phyloP scores from a whole-genome alignment of 2,888 invertebrate genomes.

The Rhopalosiphum nymphaeae region DNA sequence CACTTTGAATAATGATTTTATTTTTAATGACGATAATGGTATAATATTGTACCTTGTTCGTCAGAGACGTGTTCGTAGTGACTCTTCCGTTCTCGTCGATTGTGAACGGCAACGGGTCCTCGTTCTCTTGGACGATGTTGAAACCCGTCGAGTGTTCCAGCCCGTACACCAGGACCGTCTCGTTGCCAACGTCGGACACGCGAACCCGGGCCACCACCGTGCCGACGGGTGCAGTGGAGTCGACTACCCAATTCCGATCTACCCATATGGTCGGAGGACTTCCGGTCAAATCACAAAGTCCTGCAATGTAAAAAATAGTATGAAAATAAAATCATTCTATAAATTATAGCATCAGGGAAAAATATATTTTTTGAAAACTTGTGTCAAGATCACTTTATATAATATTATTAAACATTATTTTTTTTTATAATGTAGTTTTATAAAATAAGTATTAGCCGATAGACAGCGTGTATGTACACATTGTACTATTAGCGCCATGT shows the following conservation, averaged over 20 bases:
- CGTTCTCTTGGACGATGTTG: constrained; percentile 69
- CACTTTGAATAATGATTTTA: neutral
- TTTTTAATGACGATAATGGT: neutral
- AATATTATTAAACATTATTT: neutral
- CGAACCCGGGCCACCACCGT: constrained; percentile 79
- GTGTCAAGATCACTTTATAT: neutral
- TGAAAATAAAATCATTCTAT: neutral
- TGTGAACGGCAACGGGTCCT: constrained; percentile 78
- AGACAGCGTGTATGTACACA: neutral
- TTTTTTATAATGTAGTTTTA: neutral
- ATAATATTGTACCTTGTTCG: constrained; percentile 78
- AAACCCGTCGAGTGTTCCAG: constrained; percentile 74
- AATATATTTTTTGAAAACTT: neutral
- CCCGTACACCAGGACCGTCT: constrained; percentile 78
- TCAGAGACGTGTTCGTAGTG: constrained; percentile 82
- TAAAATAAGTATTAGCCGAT: neutral
- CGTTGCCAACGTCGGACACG: constrained; percentile 75
- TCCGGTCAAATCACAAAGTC: constrained; percentile 71
- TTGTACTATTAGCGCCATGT: neutral
- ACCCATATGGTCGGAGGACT: constrained; percentile 80
- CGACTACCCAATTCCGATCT: constrained; percentile 78
- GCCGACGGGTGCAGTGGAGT: constrained; percentile 80
- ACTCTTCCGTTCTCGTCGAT: constrained; percentile 85
- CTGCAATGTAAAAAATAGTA: neutral
- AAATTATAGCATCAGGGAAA: neutral